These are phyloP conservation scores for Acanthiza pusilla DNA, from an alignment of 2,797 vertebrate genomes.

Conservation along the genomic window DNA sequence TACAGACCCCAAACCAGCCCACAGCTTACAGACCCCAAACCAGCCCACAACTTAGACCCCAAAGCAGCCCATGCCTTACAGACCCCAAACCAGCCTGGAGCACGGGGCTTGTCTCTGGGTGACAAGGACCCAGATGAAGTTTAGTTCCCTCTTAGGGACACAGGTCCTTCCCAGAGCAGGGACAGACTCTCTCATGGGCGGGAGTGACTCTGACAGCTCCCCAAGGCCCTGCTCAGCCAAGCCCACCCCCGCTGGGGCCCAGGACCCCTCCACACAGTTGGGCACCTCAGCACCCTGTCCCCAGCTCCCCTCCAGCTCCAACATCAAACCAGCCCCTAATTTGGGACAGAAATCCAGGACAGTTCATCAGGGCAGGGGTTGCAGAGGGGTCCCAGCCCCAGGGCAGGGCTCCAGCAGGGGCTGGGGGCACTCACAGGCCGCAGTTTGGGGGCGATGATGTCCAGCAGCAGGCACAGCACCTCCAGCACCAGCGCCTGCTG, in stretches of 20 bases:
- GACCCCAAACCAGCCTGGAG: too few species aligned
- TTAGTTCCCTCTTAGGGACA: not conserved
- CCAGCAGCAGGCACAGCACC: constrained; percentile 86
- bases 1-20: too few species aligned
- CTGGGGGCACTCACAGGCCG: constrained; percentile 78
- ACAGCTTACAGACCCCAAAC: not conserved
- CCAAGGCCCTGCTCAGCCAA: not conserved
- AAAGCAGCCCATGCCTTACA: too few species aligned
- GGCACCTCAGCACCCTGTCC: rapidly evolving
- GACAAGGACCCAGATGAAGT: not conserved
- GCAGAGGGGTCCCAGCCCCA: not conserved
- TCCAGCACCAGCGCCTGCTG: constrained; percentile 81
- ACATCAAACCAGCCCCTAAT: rapidly evolving
- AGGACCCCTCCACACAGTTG: too few species aligned
- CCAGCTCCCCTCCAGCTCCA: not conserved
- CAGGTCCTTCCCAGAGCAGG: rapidly evolving
- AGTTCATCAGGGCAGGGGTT: rapidly evolving
- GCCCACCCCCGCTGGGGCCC: rapidly evolving
- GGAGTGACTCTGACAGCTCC: not conserved
- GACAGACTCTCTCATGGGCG: not conserved
- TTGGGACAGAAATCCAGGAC: rapidly evolving
- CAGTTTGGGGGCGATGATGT: constrained; percentile 89
- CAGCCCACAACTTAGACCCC: not conserved
- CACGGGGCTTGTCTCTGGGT: rapidly evolving
- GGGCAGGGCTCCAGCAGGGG: not conserved